These are phyloP conservation scores for Agraylea sexmaculata DNA, from an alignment of 1,140 invertebrate genomes.

Conservation along the genomic window DNA sequence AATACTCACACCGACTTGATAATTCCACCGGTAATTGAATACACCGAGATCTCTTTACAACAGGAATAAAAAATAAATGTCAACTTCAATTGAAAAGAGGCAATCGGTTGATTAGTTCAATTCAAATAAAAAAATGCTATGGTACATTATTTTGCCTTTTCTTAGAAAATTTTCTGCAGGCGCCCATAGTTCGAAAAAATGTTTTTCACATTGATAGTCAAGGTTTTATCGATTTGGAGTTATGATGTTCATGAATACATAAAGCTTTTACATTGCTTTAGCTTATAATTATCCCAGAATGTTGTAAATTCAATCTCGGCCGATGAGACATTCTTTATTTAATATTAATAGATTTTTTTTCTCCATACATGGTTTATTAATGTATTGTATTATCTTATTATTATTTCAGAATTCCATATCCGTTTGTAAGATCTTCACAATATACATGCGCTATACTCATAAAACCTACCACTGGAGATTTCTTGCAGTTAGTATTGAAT, in stretches of 20 bases:
- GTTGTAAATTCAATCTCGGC: background rate
- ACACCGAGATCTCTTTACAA: background rate
- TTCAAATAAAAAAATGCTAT: background rate
- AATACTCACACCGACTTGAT: background rate
- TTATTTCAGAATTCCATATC: constrained; percentile 57
- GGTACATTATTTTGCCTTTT: constrained; percentile 2
- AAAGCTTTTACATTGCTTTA: background rate
- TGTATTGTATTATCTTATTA: constrained; percentile 22
- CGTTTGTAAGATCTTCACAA: constrained; percentile 61
- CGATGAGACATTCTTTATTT: too few species aligned
- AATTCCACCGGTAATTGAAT: background rate
- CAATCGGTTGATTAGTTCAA: background rate
- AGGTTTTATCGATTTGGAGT: too few species aligned
- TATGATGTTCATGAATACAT: too few species aligned
- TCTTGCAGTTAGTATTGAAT: constrained; percentile 55
- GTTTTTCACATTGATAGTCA: too few species aligned
- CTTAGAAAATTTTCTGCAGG: too few species aligned
- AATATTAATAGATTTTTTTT: background rate
- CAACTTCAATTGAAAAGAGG: background rate
- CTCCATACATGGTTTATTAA: too few species aligned
- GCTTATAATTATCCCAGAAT: background rate
- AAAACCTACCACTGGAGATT: constrained; percentile 68
- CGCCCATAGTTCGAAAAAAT: too few species aligned
- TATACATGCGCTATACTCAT: constrained; percentile 62
- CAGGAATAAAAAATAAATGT: background rate